Percentiles rank a stretch among this genome's conserved stretches.
These are phyloP conservation scores for Gasteruption jaculator DNA, from an alignment of 2,888 invertebrate genomes.

Conservation along the genomic window DNA sequence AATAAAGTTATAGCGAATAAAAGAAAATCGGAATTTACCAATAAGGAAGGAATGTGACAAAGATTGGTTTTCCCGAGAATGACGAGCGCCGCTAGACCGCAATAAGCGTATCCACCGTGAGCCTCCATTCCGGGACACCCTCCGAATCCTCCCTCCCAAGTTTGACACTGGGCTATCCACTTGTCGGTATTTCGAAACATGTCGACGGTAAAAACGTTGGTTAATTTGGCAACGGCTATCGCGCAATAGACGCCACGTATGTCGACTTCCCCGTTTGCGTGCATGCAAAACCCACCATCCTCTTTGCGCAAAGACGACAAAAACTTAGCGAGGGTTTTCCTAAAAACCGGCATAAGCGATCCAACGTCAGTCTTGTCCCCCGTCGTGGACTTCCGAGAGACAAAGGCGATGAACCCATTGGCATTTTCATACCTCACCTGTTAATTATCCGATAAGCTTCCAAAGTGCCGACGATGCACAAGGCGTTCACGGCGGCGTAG, in stretches of 20 bases:
- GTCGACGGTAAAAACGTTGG: slow-evolving; percentile 70
- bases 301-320: slow-evolving; percentile 71
- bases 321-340: slow-evolving; percentile 69
- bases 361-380: background rate
- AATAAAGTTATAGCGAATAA: slow-evolving; percentile 1
- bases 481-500: slow-evolving; percentile 92
- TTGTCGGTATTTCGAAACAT: slow-evolving; percentile 83
- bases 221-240: slow-evolving; percentile 80
- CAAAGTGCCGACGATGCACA: slow-evolving; percentile 84
- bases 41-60: slow-evolving; percentile 71
- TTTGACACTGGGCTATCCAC: slow-evolving; percentile 93
- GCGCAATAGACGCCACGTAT: slow-evolving; percentile 98
- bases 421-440: slow-evolving; percentile 54
- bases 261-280: slow-evolving; percentile 89
- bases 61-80: slow-evolving; percentile 72
- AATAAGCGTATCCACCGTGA: slow-evolving; percentile 99
- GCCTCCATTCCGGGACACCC: slow-evolving; percentile 94
- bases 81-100: slow-evolving; percentile 87
- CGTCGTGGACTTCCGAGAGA: no score
- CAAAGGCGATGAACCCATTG: no score
- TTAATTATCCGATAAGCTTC: slow-evolving; percentile 86
- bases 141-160: slow-evolving; percentile 98
- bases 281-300: slow-evolving; percentile 91
- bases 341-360: no score
- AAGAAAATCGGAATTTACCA: slow-evolving; percentile 51